Conservation (phyloP, 2,113 vertebrate species). For the Seriola quinqueradiata region DNA sequence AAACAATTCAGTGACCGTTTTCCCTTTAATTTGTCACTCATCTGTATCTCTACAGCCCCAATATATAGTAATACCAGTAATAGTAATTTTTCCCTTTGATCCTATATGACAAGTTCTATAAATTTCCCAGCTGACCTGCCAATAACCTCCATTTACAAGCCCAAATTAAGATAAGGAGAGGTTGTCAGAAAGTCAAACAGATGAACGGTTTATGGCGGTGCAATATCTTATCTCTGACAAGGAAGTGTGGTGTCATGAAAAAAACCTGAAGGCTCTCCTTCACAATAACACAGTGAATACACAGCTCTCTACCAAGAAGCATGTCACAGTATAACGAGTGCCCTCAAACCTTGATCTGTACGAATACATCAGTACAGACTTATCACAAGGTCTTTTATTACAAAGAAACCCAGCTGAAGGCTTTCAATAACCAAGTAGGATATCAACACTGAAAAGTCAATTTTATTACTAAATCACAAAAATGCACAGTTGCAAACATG, state of each 20-base stretch:
- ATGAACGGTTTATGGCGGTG: slow-evolving; percentile 45
- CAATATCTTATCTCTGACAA: slow-evolving; percentile 69
- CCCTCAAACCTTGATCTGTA: slow-evolving; percentile 21
- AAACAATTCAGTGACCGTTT: too few relatives aligned
- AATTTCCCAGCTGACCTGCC: slow-evolving; percentile 45
- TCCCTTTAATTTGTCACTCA: neutral
- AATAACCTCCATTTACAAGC: slow-evolving; percentile 61
- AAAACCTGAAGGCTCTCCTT: neutral
- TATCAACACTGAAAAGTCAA: neutral
- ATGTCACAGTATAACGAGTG: neutral
- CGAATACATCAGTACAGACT: slow-evolving; percentile 6
- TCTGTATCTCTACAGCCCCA: neutral
- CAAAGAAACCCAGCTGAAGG: neutral
- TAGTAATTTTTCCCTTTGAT: slow-evolving; percentile 31
- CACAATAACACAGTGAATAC: slow-evolving; percentile 15
- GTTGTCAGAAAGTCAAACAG: slow-evolving; percentile 69
- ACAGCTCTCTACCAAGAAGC: slow-evolving; percentile 9
- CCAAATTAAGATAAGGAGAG: slow-evolving; percentile 76
- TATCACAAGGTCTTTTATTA: neutral
- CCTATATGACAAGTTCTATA: slow-evolving; percentile 1
- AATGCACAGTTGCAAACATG: neutral
- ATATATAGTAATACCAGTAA: neutral
- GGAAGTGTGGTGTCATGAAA: slow-evolving; percentile 67
- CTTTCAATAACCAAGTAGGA: neutral
- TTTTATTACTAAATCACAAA: slow-evolving; percentile 23